Percentiles rank a stretch among this genome's conserved stretches.
Evolutionary conservation across 2,797 vertebrate genomes (phyloP).

Genomic region (Gila robusta): DNA sequence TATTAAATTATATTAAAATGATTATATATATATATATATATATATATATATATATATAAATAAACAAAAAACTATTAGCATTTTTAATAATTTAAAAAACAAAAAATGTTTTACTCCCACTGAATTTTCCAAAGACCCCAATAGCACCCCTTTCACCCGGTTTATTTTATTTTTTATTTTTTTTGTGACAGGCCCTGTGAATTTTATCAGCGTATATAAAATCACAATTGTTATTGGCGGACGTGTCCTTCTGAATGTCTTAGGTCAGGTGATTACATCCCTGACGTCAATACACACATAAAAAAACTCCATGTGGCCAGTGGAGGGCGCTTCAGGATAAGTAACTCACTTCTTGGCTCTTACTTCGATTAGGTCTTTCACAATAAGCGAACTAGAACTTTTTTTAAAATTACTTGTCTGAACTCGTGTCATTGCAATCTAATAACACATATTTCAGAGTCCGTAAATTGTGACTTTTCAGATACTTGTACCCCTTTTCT

Average conservation of each 20-base stretch:
- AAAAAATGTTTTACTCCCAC: too few species aligned
- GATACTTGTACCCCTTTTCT: not conserved
- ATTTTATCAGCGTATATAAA: not conserved
- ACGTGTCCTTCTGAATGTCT: not conserved
- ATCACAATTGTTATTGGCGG: not conserved
- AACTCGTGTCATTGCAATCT: not conserved
- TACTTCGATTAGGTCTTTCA: constrained; percentile 13
- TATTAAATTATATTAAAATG: not conserved
- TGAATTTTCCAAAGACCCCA: not conserved
- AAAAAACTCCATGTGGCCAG: constrained; percentile 16
- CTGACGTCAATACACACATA: not conserved
- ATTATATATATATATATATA: not conserved
- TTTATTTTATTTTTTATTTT: too few species aligned
- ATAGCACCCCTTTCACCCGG: not conserved
- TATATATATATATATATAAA: not conserved
- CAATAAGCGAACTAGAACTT: not conserved
- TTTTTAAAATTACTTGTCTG: not conserved
- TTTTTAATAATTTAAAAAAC: not conserved
- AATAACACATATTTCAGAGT: not conserved
- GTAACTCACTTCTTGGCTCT: not conserved
- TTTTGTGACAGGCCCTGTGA: not conserved
- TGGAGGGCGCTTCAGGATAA: constrained; percentile 52
- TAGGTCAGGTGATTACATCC: not conserved
- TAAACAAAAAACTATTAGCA: not conserved
- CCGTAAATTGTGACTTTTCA: not conserved